phyloP scores from a whole-genome alignment of 2,888 invertebrate genomes.

The Auanema freiburgensis region DNA sequence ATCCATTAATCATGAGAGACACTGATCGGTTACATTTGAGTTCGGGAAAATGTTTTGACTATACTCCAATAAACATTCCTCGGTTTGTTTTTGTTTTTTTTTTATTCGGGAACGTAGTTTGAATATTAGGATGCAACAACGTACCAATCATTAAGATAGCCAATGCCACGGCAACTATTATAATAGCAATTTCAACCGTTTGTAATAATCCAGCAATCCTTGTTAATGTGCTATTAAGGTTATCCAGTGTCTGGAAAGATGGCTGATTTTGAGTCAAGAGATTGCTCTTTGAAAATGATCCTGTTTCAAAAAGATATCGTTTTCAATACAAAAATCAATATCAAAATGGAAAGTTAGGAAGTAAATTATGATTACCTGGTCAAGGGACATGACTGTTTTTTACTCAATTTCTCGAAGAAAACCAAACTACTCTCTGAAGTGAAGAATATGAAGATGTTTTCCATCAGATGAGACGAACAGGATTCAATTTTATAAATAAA shows the following conservation, averaged over 20 bases:
- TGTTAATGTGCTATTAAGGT: slow-evolving; percentile 36
- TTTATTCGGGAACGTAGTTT: background rate
- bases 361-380: background rate
- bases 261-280: background rate
- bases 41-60: background rate
- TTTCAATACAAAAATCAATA: background rate
- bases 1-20: background rate
- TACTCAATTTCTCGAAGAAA: too few species aligned
- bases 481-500: too few species aligned
- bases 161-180: slow-evolving; percentile 32
- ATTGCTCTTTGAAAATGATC: too few species aligned
- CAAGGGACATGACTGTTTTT: background rate
- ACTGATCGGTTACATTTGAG: background rate
- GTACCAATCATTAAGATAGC: slow-evolving; percentile 32
- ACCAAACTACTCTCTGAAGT: too few species aligned
- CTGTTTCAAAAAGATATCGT: too few species aligned
- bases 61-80: background rate
- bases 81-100: background rate
- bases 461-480: too few species aligned
- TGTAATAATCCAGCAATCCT: slow-evolving; percentile 35
- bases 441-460: too few species aligned
- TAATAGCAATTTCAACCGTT: slow-evolving; percentile 36
- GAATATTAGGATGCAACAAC: background rate
- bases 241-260: slow-evolving; percentile 34
- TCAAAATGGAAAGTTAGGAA: background rate